A percentile compares a stretch with the other conserved stretches of the same genome.
phyloP scores from a whole-genome alignment of 2,888 invertebrate genomes.

The Cotesia congregata region DNA sequence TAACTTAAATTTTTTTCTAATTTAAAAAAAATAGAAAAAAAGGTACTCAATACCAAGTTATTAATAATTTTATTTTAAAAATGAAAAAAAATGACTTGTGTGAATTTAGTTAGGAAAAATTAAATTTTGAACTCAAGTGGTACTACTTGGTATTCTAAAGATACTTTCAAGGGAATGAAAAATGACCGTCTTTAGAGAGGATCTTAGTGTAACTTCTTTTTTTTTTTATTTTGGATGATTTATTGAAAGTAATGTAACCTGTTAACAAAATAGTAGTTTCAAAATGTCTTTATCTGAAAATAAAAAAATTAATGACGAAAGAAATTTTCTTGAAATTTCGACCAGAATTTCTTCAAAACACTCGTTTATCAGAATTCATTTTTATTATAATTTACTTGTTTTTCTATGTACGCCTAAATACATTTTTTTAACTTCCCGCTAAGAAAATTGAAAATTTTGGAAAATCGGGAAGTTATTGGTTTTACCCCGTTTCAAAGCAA shows the following conservation, averaged over 20 bases:
- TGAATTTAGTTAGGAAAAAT: not conserved
- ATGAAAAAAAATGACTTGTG: not conserved
- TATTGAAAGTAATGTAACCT: not conserved
- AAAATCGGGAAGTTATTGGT: too few species aligned
- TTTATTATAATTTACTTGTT: too few species aligned
- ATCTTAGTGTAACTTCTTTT: not conserved
- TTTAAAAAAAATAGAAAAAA: too few species aligned
- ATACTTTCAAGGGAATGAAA: not conserved
- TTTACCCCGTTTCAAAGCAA: too few species aligned
- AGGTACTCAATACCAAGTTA: too few species aligned
- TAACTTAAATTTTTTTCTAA: too few species aligned
- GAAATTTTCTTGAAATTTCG: not conserved
- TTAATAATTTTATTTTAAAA: not conserved
- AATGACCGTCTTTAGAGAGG: not conserved
- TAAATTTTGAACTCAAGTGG: not conserved
- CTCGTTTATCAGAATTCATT: too few species aligned
- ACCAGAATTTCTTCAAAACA: too few species aligned
- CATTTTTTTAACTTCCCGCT: too few species aligned
- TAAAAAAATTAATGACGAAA: not conserved
- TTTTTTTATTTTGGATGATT: not conserved
- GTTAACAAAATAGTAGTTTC: not conserved
- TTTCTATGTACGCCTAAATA: too few species aligned
- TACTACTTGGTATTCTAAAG: not conserved
- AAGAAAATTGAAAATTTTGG: too few species aligned
- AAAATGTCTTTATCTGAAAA: not conserved